These are phyloP conservation scores for Macrocentrus cingulum DNA, from an alignment of 1,140 invertebrate genomes.

Conservation along the genomic window DNA sequence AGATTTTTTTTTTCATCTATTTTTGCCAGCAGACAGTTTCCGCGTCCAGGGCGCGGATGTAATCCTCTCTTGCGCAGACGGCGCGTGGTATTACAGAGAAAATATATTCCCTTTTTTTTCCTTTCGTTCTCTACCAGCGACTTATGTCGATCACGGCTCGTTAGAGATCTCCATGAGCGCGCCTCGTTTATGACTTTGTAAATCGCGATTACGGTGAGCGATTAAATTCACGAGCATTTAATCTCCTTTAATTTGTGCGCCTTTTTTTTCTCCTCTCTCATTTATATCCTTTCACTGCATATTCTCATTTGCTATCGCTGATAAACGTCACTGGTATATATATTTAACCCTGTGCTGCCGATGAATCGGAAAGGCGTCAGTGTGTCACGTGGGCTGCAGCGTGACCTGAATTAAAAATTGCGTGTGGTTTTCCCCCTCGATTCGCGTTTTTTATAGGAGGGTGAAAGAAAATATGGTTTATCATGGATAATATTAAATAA, in stretches of 20 bases:
- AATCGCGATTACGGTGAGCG: conserved; percentile 23
- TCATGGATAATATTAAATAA: too few species aligned
- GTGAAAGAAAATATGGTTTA: too few species aligned
- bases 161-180: conserved; percentile 14
- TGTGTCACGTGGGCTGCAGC: not conserved
- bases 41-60: conserved; percentile 20
- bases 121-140: conserved; percentile 17
- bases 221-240: conserved; percentile 23
- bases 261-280: not conserved
- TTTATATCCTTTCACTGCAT: not conserved
- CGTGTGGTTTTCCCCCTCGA: not conserved
- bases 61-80: conserved; percentile 23
- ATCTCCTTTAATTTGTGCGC: conserved; percentile 3
- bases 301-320: not conserved
- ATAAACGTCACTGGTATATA: not conserved
- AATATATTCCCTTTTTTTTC: conserved; percentile 23
- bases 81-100: too few species aligned
- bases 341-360: conserved; percentile 4
- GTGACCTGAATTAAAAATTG: conserved; percentile 16
- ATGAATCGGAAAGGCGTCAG: conserved; percentile 9
- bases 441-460: conserved; percentile 1
- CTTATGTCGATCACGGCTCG: conserved; percentile 26
- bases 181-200: conserved; percentile 23
- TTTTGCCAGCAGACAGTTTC: conserved; percentile 4
- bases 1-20: conserved; percentile 12